Evolutionary conservation across 2,113 vertebrate species (phyloP), one percentile per base, ranked within the genome.

Genomic region (Hoplias malabaricus): DNA sequence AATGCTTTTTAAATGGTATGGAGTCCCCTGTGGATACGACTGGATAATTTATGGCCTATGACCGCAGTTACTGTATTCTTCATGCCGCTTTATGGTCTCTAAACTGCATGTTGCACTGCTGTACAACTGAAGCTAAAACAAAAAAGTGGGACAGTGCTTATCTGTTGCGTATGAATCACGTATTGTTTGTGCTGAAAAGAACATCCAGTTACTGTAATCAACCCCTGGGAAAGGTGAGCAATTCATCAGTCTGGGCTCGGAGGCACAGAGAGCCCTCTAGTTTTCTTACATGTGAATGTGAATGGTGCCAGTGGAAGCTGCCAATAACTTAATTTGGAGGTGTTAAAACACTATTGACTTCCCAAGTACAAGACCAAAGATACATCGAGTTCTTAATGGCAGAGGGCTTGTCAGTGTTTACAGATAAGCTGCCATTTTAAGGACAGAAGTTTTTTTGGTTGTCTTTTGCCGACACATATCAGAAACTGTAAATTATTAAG

Each of bases 311-410:
- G 12, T 29, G 33, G 7, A 61, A 23, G 21, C 62, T 66, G 75
- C 38, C 31, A 78, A 27, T 71, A 63, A 61, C 3, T 63, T 54
- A 23, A 78, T 78, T 63, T 54, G 29, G 71, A 40, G 33, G n/a
- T 77, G 53, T 48, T 77, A 48, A 70, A 36, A 59, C 59, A 54
- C 56, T 71, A 71, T 71, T 71, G 76, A 71, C 67, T n/a, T 69
- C 9, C 3, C 13, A 77, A 12, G 14, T 33, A n/a, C 57, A 19
- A n/a, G n/a, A 23, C n/a, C 27, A 42, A 36, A 73, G 29, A 23
- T 63, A 29, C 34, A 63, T 36, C 23, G 29, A 63, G 72, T 48
- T 5, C 16, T 34, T 8, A 29, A 31, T 4, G 27, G 23, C 53
- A 31, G 40, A 73, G 57, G 23, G 9, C 68, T 40, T 16, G 7